Conservation (phyloP, 2,888 invertebrate genomes). For the Brachypalpus laphriformis region DNA sequence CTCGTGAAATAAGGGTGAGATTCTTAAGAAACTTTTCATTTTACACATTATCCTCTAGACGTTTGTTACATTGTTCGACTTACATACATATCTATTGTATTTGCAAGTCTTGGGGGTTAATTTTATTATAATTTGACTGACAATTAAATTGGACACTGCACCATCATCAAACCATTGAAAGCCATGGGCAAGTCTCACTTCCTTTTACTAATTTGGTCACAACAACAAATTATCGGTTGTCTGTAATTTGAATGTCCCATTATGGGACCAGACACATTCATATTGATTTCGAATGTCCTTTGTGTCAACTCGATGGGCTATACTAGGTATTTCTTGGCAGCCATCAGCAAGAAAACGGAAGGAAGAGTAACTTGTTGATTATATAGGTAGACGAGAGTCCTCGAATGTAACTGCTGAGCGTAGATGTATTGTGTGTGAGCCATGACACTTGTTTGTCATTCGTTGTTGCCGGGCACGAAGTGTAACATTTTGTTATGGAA, state of each 20-base stretch:
- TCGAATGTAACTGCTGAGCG: slow-evolving; percentile 52
- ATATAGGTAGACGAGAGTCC: slow-evolving; percentile 24
- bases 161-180: neutral
- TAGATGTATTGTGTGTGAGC: slow-evolving; percentile 41
- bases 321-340: neutral
- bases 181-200: neutral
- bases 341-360: slow-evolving; percentile 3
- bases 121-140: slow-evolving; percentile 24
- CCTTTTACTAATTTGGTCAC: neutral
- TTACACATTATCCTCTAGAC: neutral
- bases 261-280: slow-evolving; percentile 62
- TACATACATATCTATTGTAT: neutral
- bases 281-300: slow-evolving; percentile 59
- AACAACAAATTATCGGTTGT: slow-evolving; percentile 47
- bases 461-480: neutral
- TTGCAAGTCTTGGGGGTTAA: neutral
- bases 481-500: slow-evolving; percentile 25
- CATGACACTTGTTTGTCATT: slow-evolving; percentile 48
- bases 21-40: slow-evolving; percentile 18
- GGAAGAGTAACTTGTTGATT: slow-evolving; percentile 62
- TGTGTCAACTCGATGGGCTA: slow-evolving; percentile 34
- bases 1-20: neutral
- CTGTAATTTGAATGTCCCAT: slow-evolving; percentile 47
- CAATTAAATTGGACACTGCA: neutral
- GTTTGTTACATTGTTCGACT: neutral